These are phyloP conservation scores for Agrotis puta DNA, from an alignment of 2,888 invertebrate genomes.

Conservation along the genomic window DNA sequence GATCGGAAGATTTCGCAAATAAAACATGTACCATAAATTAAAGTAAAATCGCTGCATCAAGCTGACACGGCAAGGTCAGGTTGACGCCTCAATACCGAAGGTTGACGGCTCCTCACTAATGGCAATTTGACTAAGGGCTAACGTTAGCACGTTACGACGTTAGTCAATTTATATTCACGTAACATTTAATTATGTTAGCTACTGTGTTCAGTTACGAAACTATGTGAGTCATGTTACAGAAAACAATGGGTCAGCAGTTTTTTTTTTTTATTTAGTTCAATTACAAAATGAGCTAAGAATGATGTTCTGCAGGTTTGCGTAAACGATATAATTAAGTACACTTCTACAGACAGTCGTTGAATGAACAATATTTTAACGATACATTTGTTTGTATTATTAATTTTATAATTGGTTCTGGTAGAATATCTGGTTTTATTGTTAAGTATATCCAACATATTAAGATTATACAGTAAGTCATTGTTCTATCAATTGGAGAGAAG, in stretches of 20 bases:
- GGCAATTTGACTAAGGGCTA: conserved; percentile 49
- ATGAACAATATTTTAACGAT: not conserved
- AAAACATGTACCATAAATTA: conserved; percentile 52
- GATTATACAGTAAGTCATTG: conserved; percentile 1
- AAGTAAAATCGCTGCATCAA: conserved; percentile 55
- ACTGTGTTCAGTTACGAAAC: conserved; percentile 35
- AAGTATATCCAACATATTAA: not conserved
- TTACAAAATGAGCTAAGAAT: not conserved
- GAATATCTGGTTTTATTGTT: too few relatives aligned
- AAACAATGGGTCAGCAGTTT: conserved; percentile 28
- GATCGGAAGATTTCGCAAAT: conserved; percentile 57
- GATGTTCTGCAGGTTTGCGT: conserved; percentile 15
- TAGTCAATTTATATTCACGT: conserved; percentile 45
- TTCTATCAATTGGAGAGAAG: conserved; percentile 6
- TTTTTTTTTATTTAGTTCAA: conserved; percentile 6
- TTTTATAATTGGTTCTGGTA: too few relatives aligned
- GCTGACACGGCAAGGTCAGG: conserved; percentile 71
- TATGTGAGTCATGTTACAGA: conserved; percentile 38
- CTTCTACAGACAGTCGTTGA: not conserved
- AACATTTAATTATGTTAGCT: conserved; percentile 35
- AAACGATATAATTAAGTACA: not conserved
- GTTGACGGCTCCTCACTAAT: conserved; percentile 54
- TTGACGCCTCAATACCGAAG: conserved; percentile 57
- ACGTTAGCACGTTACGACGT: conserved; percentile 35
- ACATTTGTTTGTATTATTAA: too few relatives aligned